Percentiles rank a stretch among this genome's conserved stretches.
Evolutionary conservation across 2,888 invertebrate genomes (phyloP).

Genomic region (Monopis laevigella): DNA sequence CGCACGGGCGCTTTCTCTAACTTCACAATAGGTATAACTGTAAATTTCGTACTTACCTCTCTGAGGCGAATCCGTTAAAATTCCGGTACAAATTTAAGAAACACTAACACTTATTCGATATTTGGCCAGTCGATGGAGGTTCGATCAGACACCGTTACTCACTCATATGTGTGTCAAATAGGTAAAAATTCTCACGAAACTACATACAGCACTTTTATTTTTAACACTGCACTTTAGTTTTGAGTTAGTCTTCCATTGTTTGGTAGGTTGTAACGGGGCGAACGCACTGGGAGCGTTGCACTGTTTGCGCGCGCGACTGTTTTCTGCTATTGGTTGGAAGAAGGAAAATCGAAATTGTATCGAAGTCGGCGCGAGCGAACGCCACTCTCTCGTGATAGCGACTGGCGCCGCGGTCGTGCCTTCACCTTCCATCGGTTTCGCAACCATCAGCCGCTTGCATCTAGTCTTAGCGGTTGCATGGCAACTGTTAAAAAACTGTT

Average conservation of each 20-base stretch:
- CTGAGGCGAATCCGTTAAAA: conserved; percentile 63
- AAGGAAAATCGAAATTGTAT: background rate
- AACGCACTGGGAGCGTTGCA: conserved; percentile 14
- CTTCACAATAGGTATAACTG: conserved; percentile 62
- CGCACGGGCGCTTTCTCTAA: conserved; percentile 25
- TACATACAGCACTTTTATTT: background rate
- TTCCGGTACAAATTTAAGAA: conserved; percentile 38
- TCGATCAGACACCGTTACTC: conserved; percentile 59
- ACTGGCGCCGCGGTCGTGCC: conserved; percentile 54
- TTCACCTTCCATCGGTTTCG: conserved; percentile 45
- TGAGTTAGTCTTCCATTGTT: conserved; percentile 3
- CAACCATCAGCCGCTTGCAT: conserved; percentile 27
- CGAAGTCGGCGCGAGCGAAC: conserved; percentile 22
- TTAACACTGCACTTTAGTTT: conserved; percentile 3
- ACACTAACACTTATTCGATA: conserved; percentile 58
- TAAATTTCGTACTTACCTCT: conserved; percentile 61
- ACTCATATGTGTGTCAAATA: conserved; percentile 62
- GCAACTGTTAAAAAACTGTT: conserved; percentile 4
- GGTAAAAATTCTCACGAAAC: conserved; percentile 42
- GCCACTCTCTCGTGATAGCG: conserved; percentile 50
- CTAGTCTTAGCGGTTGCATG: conserved; percentile 1
- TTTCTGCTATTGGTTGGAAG: conserved; percentile 2
- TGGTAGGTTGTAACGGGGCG: conserved; percentile 2
- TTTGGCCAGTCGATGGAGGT: conserved; percentile 56
- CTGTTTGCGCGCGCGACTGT: conserved; percentile 31